Evolutionary conservation across 2,113 vertebrate genomes (phyloP).

Genomic region (human (Homo sapiens)): GRCh38 chrX:80258501-80259000

Average conservation of each 20-base stretch:
- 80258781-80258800: conserved; percentile 67
- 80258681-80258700: conserved; percentile 56
- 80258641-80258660: conserved; percentile 69
- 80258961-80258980: neutral
- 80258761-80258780: conserved; percentile 78
- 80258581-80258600: neutral
- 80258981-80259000: neutral
- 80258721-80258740: neutral
- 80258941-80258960: neutral
- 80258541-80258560: neutral
- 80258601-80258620: conserved; percentile 30
- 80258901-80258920: neutral
- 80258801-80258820: conserved; percentile 81
- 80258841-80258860: conserved; percentile 80
- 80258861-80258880: conserved; percentile 51
- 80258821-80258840: conserved; percentile 77
- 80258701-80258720: conserved; percentile 15
- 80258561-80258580: conserved; percentile 48
- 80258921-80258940: conserved; percentile 1
- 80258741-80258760: conserved; percentile 57
- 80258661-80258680: conserved; percentile 71
- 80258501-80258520: neutral
- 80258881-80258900: conserved; percentile 34
- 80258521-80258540: neutral
- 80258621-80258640: conserved; percentile 65